phyloP scores from a whole-genome alignment of 1,140 invertebrate species.

The Apocrypta bakeri region DNA sequence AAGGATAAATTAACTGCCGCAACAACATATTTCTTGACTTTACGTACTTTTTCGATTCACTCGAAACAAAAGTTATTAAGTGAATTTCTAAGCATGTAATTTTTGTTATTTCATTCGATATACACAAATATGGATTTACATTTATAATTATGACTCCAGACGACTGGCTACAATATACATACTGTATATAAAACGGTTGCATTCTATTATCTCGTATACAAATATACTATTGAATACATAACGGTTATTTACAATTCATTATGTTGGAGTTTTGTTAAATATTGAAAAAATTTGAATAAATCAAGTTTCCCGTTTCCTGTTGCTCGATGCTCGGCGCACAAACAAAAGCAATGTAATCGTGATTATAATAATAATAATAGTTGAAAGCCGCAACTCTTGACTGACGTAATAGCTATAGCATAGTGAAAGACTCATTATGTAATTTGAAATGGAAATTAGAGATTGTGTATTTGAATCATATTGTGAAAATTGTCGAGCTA shows the following conservation, averaged over 20 bases:
- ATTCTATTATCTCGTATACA: neutral
- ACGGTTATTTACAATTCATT: conserved; percentile 31
- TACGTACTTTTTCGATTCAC: no score
- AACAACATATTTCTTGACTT: no score
- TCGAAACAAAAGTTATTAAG: no score
- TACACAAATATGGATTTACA: neutral
- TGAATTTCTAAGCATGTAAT: no score
- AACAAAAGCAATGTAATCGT: conserved; percentile 42
- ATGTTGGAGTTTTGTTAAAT: conserved; percentile 18
- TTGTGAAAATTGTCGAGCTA: conserved; percentile 30
- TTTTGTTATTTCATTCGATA: no score
- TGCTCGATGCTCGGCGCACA: neutral
- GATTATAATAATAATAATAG: conserved; percentile 47
- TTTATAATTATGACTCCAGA: no score
- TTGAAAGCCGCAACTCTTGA: conserved; percentile 24
- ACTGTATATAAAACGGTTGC: neutral
- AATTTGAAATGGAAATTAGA: conserved; percentile 49
- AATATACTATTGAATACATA: neutral
- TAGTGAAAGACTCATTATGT: conserved; percentile 38
- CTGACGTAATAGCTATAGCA: conserved; percentile 29
- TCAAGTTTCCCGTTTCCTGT: conserved; percentile 37
- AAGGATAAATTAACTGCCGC: no score
- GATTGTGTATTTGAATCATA: conserved; percentile 44
- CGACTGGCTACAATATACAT: no score
- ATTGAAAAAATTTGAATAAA: conserved; percentile 44